Evolutionary conservation across 2,113 vertebrate genomes (phyloP), one percentile per base, ranked within the genome.

Genomic region (Pomatostomus ruficeps): DNA sequence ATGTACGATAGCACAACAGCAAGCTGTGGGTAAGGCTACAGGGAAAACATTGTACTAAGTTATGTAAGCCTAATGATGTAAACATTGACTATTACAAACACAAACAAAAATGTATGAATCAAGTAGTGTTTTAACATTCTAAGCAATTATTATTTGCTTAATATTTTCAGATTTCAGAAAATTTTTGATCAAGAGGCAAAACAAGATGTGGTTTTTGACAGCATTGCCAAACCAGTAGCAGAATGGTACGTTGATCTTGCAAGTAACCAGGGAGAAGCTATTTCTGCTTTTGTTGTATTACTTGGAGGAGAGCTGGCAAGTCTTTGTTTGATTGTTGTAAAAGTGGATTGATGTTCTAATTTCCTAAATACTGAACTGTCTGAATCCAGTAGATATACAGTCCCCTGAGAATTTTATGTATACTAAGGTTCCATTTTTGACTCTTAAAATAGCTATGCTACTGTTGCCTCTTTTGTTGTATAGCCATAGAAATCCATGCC

Each of bases 131-230:
- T 93, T 70, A 95, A 95, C 52, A 86, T 74, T 91, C 79, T 89
- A 66, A 96, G 91, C 85, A 94, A 89, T 97, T 89, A 91, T 88
- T 93, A 95, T 94, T 91, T 91, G 77, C 93, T 97, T 97, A 80
- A 93, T 91, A 94, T 98, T 97, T 98, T 91, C 98, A 99, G 99
- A 97, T 99, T 99, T 98, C 98, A 98, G 95, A 99, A 98, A 90
- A 98, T 99, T 89, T 99, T 99, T 96, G 98, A 99, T 98, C 99
- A 99, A 95, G 97, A 97, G 16, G 71, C 90, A 91, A 99, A 98
- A 93, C 99, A 99, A 97, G 99, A 99, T 58, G 98, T 98, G 35
- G 91, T 99, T 95, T 99, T 99, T 97, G 98, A 99, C 93, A 95
- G 77, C 79, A 98, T 99, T 94, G 99, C 99, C 91, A 99, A 98